Evolutionary conservation across 2,888 invertebrate genomes (phyloP).

Genomic region (Serrognathus titanus): DNA sequence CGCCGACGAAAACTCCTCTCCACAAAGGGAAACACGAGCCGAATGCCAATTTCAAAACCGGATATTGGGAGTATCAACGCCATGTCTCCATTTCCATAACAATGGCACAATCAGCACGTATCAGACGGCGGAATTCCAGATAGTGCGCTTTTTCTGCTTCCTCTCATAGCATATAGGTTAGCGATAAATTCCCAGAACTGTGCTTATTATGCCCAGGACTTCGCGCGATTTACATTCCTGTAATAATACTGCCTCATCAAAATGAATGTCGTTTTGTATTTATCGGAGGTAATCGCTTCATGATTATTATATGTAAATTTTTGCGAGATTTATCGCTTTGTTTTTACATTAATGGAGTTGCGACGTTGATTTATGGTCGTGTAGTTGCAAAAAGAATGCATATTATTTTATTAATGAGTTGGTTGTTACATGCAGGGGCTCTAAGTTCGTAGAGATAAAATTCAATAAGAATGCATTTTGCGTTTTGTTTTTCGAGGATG

Average conservation of each 20-base stretch:
- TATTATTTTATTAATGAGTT: too few species aligned
- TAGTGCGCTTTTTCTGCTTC: conserved; percentile 22
- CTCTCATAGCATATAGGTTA: conserved; percentile 15
- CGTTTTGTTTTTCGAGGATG: too few species aligned
- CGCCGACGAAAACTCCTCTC: not conserved
- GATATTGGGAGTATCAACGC: conserved; percentile 32
- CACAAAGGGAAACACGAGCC: conserved; percentile 25
- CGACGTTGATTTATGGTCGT: not conserved
- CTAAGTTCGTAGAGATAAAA: too few species aligned
- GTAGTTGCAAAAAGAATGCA: not conserved
- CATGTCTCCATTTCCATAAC: conserved; percentile 29
- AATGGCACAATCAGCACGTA: conserved; percentile 32
- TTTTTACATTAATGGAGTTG: not conserved
- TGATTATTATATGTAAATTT: too few species aligned
- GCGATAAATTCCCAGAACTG: conserved; percentile 5
- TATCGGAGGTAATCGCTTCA: too few species aligned
- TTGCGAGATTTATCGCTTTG: not conserved
- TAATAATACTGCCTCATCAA: too few species aligned
- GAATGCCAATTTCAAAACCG: conserved; percentile 30
- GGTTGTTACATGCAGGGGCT: too few species aligned
- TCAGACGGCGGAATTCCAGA: conserved; percentile 24
- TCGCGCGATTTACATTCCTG: too few species aligned
- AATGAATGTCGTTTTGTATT: too few species aligned
- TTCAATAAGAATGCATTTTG: too few species aligned
- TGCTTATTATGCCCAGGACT: too few species aligned